Evolutionary conservation across 2,797 vertebrate species (phyloP).

Genomic region (Columba guinea): DNA sequence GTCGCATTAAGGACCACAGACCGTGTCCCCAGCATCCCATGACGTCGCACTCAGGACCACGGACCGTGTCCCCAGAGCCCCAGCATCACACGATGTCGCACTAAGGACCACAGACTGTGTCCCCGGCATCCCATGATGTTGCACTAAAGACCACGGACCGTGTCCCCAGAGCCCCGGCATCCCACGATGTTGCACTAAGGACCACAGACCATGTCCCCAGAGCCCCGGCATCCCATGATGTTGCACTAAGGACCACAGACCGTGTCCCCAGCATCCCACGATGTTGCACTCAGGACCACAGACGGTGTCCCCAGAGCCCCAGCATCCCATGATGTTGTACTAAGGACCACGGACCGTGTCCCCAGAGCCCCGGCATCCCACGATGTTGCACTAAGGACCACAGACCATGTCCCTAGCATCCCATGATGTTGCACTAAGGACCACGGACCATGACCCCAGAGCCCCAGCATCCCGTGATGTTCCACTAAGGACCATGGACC

Average conservation of each 20-base stretch:
- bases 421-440: background rate
- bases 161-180: too few relatives aligned
- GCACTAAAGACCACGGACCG: too few relatives aligned
- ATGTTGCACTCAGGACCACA: background rate
- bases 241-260: background rate
- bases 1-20: background rate
- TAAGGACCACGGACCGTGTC: accelerated
- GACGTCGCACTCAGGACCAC: background rate
- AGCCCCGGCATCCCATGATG: background rate
- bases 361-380: background rate
- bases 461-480: background rate
- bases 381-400: background rate
- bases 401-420: background rate
- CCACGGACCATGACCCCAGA: background rate
- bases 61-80: background rate
- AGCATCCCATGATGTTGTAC: background rate
- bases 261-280: background rate
- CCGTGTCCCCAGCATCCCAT: background rate
- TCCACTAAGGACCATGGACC: background rate
- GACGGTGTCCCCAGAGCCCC: too few relatives aligned
- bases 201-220: background rate
- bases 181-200: too few relatives aligned
- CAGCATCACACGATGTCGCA: background rate
- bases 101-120: background rate
- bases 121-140: too few relatives aligned